Conservation (phyloP, 1,140 invertebrate genomes). For the Leptinotarsa defecta region DNA sequence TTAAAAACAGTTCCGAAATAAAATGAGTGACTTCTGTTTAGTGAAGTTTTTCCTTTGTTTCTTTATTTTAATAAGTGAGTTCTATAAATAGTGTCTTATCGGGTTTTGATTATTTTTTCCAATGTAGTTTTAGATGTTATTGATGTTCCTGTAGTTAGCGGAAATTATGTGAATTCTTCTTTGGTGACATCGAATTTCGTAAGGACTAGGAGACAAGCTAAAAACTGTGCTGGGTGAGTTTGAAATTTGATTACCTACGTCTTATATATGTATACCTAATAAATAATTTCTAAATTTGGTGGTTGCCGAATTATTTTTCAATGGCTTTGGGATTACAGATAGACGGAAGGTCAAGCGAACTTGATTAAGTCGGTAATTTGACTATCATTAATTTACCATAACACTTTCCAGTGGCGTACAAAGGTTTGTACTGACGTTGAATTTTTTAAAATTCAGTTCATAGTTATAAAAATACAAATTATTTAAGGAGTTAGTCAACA, state of each 20-base stretch:
- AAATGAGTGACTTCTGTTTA: background rate
- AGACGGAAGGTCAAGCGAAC: no score
- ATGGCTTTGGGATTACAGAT: no score
- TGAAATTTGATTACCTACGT: background rate
- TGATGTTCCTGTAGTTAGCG: background rate
- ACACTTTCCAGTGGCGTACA: no score
- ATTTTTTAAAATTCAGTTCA: no score
- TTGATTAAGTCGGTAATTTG: no score
- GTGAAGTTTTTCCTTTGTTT: slow-evolving; percentile 3
- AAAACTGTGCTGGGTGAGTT: slow-evolving; percentile 18
- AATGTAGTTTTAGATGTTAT: slow-evolving; percentile 3
- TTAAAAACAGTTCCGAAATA: background rate
- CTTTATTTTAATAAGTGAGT: slow-evolving; percentile 10
- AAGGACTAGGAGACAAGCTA: background rate
- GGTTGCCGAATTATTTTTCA: no score
- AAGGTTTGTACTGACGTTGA: no score
- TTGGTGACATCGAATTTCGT: background rate
- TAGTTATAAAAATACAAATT: no score
- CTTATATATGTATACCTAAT: background rate
- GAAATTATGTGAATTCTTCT: background rate
- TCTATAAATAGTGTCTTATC: slow-evolving; percentile 1
- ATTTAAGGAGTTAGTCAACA: no score
- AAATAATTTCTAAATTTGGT: no score
- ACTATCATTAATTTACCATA: no score
- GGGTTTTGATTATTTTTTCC: background rate